Base-by-base conservation (phyloP, 2,797 vertebrate species). In the Hipposideros larvatus region DNA sequence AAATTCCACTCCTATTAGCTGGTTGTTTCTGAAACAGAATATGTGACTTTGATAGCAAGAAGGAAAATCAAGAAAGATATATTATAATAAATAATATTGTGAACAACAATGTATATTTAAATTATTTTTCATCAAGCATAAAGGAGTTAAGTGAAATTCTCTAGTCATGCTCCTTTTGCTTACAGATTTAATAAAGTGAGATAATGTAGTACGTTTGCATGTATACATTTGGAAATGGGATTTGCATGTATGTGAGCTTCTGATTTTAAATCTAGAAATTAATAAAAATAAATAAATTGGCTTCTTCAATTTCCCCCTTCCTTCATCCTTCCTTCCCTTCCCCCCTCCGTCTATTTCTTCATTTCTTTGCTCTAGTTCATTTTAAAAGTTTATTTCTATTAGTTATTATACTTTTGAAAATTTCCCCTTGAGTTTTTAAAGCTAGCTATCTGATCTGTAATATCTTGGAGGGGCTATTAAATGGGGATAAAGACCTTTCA, bases 301-400 rank as follows among this genome's bases (percentile, higher is more conserved):
- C 11, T 88, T 74, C 24, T 78, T 71, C 24, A 65, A 2, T 61
- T 87, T 22, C 18, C 48, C 22, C 5, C 31, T 71, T 59, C 28
- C 21, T 77, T 5, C 18, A 4, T n/a, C 7, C 19, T 2, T 53
- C 61, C 28, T 16, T 2, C 2, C 1, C 1, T 41, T 9, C 18
- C 22, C 43, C 55, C 19, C 6, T 26, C 9, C 19, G 26, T 63
- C 57, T 31, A 16, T 31, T 71, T 18, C 41, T 55, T 51, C 41
- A 43, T 75, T 91, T 28, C 41, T 74, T 93, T 74, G 14, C 66
- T 86, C 92, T 61, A 24, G 80, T 89, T 95, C 59, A n/a, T 84
- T 95, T 91, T 89, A 26, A 71, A 91, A 85, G n/a, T 59, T 96
- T 74, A 75, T 90, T 92, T 92, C 18, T 31, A 43, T 77, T 93